These are phyloP conservation scores for Exephanes ischioxanthus DNA, from an alignment of 2,888 invertebrate species.

Conservation along the genomic window DNA sequence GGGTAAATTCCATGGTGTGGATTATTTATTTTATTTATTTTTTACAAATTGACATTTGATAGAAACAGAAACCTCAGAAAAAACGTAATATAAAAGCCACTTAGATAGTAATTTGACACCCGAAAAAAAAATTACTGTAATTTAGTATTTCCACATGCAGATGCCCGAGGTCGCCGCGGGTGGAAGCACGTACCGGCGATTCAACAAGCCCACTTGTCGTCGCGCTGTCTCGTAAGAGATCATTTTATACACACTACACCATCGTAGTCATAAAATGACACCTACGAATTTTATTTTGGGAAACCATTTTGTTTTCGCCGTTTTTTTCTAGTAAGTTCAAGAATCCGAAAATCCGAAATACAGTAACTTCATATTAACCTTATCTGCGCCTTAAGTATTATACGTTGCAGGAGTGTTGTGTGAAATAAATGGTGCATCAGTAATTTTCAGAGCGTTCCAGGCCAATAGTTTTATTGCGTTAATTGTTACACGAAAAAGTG, in stretches of 20 bases:
- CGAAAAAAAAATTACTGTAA: too few relatives aligned
- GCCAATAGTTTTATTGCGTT: not conserved
- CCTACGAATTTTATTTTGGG: not conserved
- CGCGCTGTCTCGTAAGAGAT: not conserved
- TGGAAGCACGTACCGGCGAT: too few relatives aligned
- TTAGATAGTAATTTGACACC: too few relatives aligned
- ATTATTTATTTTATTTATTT: too few relatives aligned
- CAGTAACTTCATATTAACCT: not conserved
- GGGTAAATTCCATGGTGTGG: too few relatives aligned
- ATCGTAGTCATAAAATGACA: not conserved
- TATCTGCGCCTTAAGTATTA: not conserved
- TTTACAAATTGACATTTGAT: too few relatives aligned
- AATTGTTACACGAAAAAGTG: not conserved
- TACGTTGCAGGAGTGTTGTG: not conserved
- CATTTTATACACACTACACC: not conserved
- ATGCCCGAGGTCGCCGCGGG: too few relatives aligned
- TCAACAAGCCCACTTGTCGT: not conserved
- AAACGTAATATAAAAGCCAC: too few relatives aligned
- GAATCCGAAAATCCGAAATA: not conserved
- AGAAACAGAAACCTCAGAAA: too few relatives aligned
- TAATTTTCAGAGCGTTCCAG: not conserved
- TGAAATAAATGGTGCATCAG: slow-evolving; percentile 8
- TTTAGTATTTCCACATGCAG: too few relatives aligned
- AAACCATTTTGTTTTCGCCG: not conserved
- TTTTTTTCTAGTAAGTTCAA: not conserved